A percentile compares a stretch with the other conserved stretches of the same genome.
phyloP scores from a whole-genome alignment of 2,113 vertebrate genomes.

The Nesogale talazaci region DNA sequence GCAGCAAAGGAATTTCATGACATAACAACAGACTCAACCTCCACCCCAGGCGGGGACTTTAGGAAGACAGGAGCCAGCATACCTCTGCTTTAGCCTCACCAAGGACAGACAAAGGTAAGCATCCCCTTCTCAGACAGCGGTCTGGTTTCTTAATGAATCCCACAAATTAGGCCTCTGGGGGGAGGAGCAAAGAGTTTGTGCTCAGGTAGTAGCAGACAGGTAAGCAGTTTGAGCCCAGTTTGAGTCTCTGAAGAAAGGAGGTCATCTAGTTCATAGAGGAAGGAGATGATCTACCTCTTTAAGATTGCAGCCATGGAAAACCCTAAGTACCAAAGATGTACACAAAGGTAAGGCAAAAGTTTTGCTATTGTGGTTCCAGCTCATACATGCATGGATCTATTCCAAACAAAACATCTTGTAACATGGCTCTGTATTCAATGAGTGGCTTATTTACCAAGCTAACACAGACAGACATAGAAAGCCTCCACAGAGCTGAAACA shows the following conservation, averaged over 20 bases:
- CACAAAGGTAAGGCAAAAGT: neutral
- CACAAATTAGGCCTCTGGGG: neutral
- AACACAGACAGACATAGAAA: no score
- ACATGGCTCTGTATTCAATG: no score
- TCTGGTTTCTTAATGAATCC: neutral
- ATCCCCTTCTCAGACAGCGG: neutral
- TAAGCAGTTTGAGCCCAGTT: neutral
- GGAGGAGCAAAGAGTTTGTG: neutral
- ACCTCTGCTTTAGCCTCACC: no score
- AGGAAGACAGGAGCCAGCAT: fast-evolving
- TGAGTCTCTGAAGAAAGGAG: neutral
- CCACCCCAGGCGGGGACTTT: fast-evolving
- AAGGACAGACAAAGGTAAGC: neutral
- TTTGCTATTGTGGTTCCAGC: no score
- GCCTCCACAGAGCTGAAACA: no score
- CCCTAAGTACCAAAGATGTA: neutral
- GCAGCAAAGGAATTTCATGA: neutral
- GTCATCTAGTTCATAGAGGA: no score
- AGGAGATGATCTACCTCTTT: neutral
- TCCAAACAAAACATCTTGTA: no score
- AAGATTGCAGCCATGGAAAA: neutral
- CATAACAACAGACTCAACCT: neutral
- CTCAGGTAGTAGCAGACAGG: neutral
- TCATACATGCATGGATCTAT: no score
- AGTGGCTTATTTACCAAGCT: no score